A percentile compares a stretch with the other conserved stretches of the same genome.
phyloP scores from a whole-genome alignment of 23 tunicate genomes.

The Phallusia fumigata region DNA sequence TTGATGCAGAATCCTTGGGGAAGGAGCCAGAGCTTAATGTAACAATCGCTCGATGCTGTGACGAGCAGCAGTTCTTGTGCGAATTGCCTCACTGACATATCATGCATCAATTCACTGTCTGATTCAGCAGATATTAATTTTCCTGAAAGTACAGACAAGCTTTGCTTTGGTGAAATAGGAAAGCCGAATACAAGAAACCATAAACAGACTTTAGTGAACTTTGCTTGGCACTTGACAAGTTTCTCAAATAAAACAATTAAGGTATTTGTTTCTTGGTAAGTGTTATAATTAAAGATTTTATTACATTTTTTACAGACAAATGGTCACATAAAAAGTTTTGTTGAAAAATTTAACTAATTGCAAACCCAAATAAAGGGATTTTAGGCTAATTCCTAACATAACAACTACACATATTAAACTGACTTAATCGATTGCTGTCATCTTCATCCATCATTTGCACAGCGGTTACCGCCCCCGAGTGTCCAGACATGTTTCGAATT shows the following conservation, averaged over 20 bases:
- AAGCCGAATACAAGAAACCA: too few relatives aligned
- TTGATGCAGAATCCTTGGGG: constrained; percentile 69
- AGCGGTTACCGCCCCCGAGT: constrained; percentile 68
- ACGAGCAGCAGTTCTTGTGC: constrained; percentile 47
- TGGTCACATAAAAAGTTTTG: too few relatives aligned
- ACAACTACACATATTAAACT: constrained; percentile 20
- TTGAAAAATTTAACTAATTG: too few relatives aligned
- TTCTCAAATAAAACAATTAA: too few relatives aligned
- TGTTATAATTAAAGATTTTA: too few relatives aligned
- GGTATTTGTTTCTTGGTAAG: too few relatives aligned
- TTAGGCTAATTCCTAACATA: background rate
- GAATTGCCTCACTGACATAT: constrained; percentile 15
- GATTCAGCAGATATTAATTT: constrained; percentile 15
- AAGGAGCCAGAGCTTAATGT: constrained; percentile 68
- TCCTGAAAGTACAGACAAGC: constrained; percentile 10
- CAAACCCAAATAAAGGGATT: too few relatives aligned
- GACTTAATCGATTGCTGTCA: constrained; percentile 52
- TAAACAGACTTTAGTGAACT: too few relatives aligned
- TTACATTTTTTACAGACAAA: too few relatives aligned
- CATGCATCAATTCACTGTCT: constrained; percentile 35
- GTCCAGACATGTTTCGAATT: constrained; percentile 65
- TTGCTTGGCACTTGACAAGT: too few relatives aligned
- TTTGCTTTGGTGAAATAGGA: too few relatives aligned
- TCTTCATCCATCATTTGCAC: constrained; percentile 34
- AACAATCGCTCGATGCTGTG: constrained; percentile 74